Evolutionary conservation across 2,888 invertebrate genomes (phyloP), one percentile per base, ranked within the genome.

Genomic region (Eristalis arbustorum): DNA sequence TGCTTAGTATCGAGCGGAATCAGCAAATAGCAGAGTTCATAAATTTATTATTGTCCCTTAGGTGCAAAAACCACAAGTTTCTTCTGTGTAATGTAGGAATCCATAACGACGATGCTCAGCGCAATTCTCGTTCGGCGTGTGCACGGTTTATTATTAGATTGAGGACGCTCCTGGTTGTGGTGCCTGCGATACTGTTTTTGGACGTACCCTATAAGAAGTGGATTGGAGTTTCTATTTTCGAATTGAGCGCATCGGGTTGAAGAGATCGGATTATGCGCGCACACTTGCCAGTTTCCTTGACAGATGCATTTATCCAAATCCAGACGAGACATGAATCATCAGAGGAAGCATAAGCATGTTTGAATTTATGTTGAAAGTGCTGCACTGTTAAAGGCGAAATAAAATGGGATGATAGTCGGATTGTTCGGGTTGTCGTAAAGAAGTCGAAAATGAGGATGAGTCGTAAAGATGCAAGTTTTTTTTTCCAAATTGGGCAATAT

Each of bases 231-330:
- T 80, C 80, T 80, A 80, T 80, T 80, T 80, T 74, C 11, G 69
- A 74, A 80, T 74, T 80, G 80, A 80, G 80, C 80, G 56, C 80
- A 80, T 74, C 80, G 74, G 63, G 64, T 80, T 63, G 49, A 72
- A 61, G 56, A 71, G 63, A 78, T 64, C 63, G 42, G 37, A 77
- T 34, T 63, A 64, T 64, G 61, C 14, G 62, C 4, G 57, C 63
- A 64, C 42, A 74, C 67, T 79, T 67, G 67, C 42, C 25, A 34
- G 71, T 59, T 72, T 57, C 22, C 14, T 31, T 40, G 11, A 57
- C 5, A 71, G 23, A 59, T 66, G 64, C 59, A 42, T n/a, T 66
- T 59, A 78, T 72, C 42, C 59, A 59, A 64, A 61, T 59, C 76
- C 71, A 78, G 77, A 63, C 63, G 57, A 40, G 34, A 66, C 42